phyloP scores from a whole-genome alignment of 2,888 invertebrate species.

The Cryptus viduatorius region DNA sequence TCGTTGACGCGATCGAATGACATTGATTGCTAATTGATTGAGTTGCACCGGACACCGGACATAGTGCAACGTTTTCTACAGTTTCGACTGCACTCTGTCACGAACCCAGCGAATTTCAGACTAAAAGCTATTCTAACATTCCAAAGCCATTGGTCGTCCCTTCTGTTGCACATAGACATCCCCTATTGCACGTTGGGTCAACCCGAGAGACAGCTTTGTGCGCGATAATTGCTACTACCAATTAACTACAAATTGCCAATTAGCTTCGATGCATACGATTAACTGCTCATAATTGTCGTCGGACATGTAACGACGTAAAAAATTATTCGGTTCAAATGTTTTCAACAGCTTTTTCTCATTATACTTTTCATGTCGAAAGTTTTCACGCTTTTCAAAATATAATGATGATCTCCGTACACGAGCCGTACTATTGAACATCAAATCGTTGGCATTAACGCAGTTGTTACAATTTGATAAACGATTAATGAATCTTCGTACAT shows the following conservation, averaged over 20 bases:
- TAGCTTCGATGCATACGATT: background rate
- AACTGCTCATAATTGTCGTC: background rate
- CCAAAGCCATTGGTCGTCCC: background rate
- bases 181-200: background rate
- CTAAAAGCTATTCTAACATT: background rate
- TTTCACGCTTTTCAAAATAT: too few species aligned
- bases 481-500: too few species aligned
- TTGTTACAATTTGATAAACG: too few species aligned
- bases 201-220: background rate
- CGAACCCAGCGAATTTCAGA: background rate
- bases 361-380: too few species aligned
- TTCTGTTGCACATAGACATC: background rate
- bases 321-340: background rate
- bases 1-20: conserved; percentile 27
- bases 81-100: background rate
- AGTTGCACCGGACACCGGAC: conserved; percentile 34
- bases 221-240: conserved; percentile 2
- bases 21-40: conserved; percentile 69
- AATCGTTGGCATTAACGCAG: too few species aligned
- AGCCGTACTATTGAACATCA: too few species aligned
- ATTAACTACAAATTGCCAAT: background rate
- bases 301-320: background rate
- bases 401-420: too few species aligned
- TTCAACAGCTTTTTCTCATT: too few species aligned
- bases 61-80: background rate